A percentile compares a stretch with the other conserved stretches of the same genome.
Evolutionary conservation across 2,113 vertebrate genomes (phyloP).

Genomic region (Anarhynchus alexandrinus): DNA sequence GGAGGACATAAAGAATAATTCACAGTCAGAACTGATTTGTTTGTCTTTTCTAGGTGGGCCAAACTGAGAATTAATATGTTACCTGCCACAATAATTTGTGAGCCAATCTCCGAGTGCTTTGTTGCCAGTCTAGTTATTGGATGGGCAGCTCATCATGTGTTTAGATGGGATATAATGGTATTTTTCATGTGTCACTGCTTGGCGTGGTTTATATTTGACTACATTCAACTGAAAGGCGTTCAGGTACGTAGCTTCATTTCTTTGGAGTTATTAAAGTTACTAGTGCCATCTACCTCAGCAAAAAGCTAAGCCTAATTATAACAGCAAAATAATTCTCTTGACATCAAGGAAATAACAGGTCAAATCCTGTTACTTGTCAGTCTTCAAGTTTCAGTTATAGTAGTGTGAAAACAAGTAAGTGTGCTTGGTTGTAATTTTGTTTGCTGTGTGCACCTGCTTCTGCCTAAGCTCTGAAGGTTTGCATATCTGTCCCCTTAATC

Average conservation of each 20-base stretch:
- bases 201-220: conserved; percentile 97
- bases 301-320: not conserved
- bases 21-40: not conserved
- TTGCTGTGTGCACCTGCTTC: not conserved
- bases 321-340: not conserved
- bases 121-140: conserved; percentile 96
- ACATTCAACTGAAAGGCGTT: conserved; percentile 93
- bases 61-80: conserved; percentile 97
- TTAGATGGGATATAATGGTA: conserved; percentile 97
- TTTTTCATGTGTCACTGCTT: conserved; percentile 99
- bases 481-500: not conserved
- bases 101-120: conserved; percentile 96
- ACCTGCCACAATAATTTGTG: conserved; percentile 90
- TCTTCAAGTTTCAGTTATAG: not conserved
- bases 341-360: not conserved
- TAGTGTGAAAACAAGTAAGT: not conserved
- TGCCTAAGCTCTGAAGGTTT: not conserved
- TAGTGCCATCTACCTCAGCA: not conserved
- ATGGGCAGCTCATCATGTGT: conserved; percentile 93
- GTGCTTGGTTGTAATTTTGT: not conserved
- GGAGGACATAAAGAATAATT: not conserved
- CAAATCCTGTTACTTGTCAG: not conserved
- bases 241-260: conserved; percentile 79
- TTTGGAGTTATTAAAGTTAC: not conserved
- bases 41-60: conserved; percentile 83